These are phyloP conservation scores for Therioaphis trifolii DNA, from an alignment of 2,888 invertebrate species.

Conservation along the genomic window DNA sequence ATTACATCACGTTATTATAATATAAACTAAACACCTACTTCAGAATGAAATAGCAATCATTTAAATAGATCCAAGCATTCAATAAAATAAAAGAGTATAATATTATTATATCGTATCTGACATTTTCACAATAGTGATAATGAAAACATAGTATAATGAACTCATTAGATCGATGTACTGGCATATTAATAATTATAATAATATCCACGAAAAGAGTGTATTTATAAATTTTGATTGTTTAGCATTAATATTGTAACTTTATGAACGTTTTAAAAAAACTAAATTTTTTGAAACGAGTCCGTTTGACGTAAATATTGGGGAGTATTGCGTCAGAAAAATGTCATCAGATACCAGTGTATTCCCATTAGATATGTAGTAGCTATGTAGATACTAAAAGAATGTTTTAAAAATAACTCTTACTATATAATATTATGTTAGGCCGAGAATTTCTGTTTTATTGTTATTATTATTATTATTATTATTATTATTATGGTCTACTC, in stretches of 20 bases:
- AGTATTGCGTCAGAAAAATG: neutral
- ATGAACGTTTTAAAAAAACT: neutral
- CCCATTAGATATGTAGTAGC: neutral
- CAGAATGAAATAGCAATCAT: neutral
- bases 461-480: too few relatives aligned
- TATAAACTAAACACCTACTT: neutral
- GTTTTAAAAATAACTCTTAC: too few relatives aligned
- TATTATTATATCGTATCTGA: neutral
- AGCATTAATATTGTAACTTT: too few relatives aligned
- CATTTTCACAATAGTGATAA: neutral
- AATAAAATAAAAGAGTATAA: too few relatives aligned
- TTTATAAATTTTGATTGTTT: too few relatives aligned
- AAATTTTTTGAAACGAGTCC: neutral
- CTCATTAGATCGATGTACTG: too few relatives aligned
- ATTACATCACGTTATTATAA: constrained; percentile 42
- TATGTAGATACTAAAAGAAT: neutral
- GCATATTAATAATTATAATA: too few relatives aligned
- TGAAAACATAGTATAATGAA: neutral
- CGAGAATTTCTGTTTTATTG: too few relatives aligned
- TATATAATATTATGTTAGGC: neutral
- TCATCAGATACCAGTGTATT: neutral
- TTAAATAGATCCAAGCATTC: neutral
- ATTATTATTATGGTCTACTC: too few relatives aligned
- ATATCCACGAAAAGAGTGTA: too few relatives aligned
- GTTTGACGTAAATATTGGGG: neutral